Base-by-base conservation (phyloP, 2,113 vertebrate species). In the Chloropsis cyanopogon region DNA sequence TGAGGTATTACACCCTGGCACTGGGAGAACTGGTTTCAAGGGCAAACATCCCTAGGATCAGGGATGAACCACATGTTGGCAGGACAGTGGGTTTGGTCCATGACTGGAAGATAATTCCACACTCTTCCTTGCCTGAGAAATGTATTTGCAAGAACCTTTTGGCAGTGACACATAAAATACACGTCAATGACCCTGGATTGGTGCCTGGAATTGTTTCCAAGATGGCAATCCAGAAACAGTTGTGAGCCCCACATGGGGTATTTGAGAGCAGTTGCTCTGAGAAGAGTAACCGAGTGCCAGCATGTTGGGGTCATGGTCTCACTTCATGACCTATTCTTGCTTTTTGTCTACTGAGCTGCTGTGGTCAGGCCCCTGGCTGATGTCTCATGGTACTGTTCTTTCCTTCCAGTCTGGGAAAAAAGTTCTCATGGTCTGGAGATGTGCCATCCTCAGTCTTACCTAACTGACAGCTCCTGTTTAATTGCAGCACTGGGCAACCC, bases 401-500 rank as follows among this genome's bases (percentile, higher is more conserved):
- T 50, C 52, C 50, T 89, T 79, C n/a, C 26, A 44, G 33, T 60
- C 26, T 49, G 28, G 18, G 24, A 31, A 33, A 53, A 28, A 46
- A 41, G 52, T 20, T 52, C 46, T 56, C 5, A 0, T 21, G 26
- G 37, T 37, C 14, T 83, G 54, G 39, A 71, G 53, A 19, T 25
- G 54, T 35, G 59, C 15, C 11, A 6, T 35, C 28, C 21, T 11
- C 29, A 23, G 41, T 26, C 25, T 35, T 5, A 14, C 14, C 37
- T 37, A 29, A 79, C 59, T 76, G 77, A 68, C 21, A 10, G 19
- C 24, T 78, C 44, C 70, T 47, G 11, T 90, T 91, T 52, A 3
- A 95, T 97, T 96, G 33, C 96, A 99, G 99, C 60, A 85, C 97
- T 28, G 98, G 69, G 6, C 97, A 98, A 2, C 96, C 97, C 42